Conservation (phyloP, 2,113 vertebrate genomes). For the Ammodytes marinus region DNA sequence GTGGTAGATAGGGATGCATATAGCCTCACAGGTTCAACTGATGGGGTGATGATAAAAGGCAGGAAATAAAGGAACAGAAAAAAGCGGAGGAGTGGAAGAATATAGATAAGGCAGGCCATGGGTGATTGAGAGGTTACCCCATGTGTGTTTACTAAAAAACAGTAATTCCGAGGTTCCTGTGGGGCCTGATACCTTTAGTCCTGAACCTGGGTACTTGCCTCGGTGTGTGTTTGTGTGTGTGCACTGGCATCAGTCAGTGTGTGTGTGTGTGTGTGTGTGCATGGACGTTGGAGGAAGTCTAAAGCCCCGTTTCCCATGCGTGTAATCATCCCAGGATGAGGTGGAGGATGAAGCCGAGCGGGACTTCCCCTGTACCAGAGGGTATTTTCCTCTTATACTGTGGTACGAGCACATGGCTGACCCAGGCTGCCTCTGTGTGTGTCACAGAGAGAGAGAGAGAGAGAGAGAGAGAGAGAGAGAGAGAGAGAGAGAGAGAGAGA, state of each 20-base stretch:
- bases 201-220: conserved; percentile 40
- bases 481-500: conserved; percentile 5
- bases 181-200: conserved; percentile 52
- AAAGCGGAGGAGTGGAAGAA: background rate
- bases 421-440: conserved; percentile 59
- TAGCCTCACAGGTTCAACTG: background rate
- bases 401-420: conserved; percentile 79
- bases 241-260: conserved; percentile 42
- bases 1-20: background rate
- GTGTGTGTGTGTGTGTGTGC: conserved; percentile 34
- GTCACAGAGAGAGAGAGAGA: conserved; percentile 19
- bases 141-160: conserved; percentile 59
- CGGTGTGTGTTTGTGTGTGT: conserved; percentile 37
- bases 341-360: conserved; percentile 76
- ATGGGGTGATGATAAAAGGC: conserved; percentile 8
- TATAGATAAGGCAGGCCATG: conserved; percentile 43
- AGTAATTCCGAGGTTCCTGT: conserved; percentile 57
- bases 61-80: background rate
- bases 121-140: conserved; percentile 31
- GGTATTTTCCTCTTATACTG: conserved; percentile 82
- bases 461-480: background rate
- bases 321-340: conserved; percentile 84
- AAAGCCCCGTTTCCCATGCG: conserved; percentile 78
- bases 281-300: conserved; percentile 74
- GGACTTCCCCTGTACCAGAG: conserved; percentile 83